Conservation (phyloP, 2,113 vertebrate species). For the Proteles cristata region DNA sequence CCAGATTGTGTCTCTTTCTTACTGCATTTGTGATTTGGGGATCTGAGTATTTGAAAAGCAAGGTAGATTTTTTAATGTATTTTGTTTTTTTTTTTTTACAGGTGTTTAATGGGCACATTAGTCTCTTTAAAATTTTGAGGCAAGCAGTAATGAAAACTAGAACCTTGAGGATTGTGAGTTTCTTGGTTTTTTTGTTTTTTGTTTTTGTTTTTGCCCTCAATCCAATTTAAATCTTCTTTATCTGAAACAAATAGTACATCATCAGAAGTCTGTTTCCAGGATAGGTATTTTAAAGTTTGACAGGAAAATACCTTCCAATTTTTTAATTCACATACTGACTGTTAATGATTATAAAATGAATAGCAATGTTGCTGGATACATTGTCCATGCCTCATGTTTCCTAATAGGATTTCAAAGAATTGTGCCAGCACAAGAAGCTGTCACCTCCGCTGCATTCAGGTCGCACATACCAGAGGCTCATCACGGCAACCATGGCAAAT, state of each 20-base stretch:
- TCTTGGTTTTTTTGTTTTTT: not conserved
- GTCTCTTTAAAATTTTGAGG: constrained; percentile 49
- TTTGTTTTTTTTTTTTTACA: not conserved
- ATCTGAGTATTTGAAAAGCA: constrained; percentile 37
- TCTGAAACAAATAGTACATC: constrained; percentile 2
- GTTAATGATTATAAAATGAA: constrained; percentile 48
- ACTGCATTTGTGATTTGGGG: not conserved
- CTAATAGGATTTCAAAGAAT: constrained; percentile 54
- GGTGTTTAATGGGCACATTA: not conserved
- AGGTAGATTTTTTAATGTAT: not conserved
- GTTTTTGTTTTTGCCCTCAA: not conserved
- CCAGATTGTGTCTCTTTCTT: constrained; percentile 18
- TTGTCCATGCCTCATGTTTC: constrained; percentile 30
- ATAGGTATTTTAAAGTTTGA: constrained; percentile 32
- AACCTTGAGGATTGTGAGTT: constrained; percentile 7
- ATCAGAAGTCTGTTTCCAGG: constrained; percentile 23
- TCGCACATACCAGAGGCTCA: constrained; percentile 20
- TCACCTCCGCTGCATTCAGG: constrained; percentile 11
- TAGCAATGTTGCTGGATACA: not conserved
- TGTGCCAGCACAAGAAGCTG: not conserved
- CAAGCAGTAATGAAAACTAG: constrained; percentile 47
- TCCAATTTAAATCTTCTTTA: constrained; percentile 13
- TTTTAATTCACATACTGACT: not conserved
- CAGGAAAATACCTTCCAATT: constrained; percentile 31
- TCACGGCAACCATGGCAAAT: constrained; percentile 43